Base-by-base conservation (phyloP, 2,113 vertebrate species). In the Calidris pugnax region DNA sequence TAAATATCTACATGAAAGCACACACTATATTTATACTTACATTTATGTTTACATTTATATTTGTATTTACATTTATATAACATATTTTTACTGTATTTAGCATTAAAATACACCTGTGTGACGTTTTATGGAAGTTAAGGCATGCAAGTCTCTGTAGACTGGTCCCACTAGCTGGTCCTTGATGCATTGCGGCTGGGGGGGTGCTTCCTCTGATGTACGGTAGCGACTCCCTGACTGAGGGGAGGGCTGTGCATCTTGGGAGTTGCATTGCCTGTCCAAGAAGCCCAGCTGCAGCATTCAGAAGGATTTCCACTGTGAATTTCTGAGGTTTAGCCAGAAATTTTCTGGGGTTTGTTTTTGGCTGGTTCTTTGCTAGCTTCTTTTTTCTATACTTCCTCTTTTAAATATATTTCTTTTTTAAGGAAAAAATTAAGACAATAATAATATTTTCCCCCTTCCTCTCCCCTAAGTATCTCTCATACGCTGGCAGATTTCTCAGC, bases 281-380 rank as follows among this genome's bases (percentile, higher is more conserved):
- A 86, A 90, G 50, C 28, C 75, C 90, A 95, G 86, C 88, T 94
- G 91, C 89, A 94, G 57, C 81, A 91, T 92, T 95, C 94, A 93
- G 80, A 69, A 84, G 20, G 48, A 89, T 93, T 96, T 93, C 35
- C 76, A 55, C 69, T 73, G 62, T 53, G 74, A 28, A 85, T 93
- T 83, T 93, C 85, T 90, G 79, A 85, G 55, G 47, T 83, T 90
- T 80, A 93, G 67, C 59, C 74, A 85, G 79, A 85, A 90, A 76
- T 87, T 82, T 57, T 91, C 73, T 69, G 22, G 17, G 28, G 27
- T 53, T 88, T 88, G n/a, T 5, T 64, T 90, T 57, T 48, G 28
- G 28, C 41, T 45, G 71, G 1, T 7, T 88, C 83, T 91, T 68
- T 37, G 6, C 48, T 83, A 35, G 12, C 43, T 62, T 33, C 7